Conservation (phyloP, 2,797 vertebrate species). For the Neosalanx taihuensis region DNA sequence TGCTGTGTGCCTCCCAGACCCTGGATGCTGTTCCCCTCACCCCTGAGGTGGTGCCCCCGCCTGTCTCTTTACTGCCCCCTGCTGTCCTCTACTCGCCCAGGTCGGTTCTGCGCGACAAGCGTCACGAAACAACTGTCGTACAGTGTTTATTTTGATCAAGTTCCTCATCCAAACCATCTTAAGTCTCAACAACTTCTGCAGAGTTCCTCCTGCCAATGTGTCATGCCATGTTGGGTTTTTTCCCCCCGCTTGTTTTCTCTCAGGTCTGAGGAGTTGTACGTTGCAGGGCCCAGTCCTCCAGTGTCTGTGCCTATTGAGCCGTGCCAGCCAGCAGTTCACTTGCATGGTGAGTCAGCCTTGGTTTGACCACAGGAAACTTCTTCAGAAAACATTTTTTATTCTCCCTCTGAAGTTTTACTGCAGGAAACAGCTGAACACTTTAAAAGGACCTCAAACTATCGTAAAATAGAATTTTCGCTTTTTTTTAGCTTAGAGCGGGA, state of each 20-base stretch:
- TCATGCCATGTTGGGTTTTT: not conserved
- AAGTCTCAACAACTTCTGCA: not conserved
- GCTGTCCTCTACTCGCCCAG: constrained; percentile 71
- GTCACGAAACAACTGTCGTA: not conserved
- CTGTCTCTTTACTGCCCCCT: constrained; percentile 53
- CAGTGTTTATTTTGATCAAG: not conserved
- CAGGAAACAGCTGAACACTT: not conserved
- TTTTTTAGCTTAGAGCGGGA: no score
- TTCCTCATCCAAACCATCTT: not conserved
- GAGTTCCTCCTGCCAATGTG: no score
- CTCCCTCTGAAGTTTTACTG: no score
- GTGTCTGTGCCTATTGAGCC: constrained; percentile 59
- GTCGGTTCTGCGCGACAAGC: constrained; percentile 38
- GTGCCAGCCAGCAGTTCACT: constrained; percentile 58
- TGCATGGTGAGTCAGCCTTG: constrained; percentile 59
- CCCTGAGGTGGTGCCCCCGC: constrained; percentile 66
- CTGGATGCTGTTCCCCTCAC: constrained; percentile 74
- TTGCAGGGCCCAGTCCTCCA: constrained; percentile 66
- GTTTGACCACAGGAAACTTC: not conserved
- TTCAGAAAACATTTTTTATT: not conserved
- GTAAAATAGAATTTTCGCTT: not conserved
- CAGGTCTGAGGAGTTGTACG: constrained; percentile 74
- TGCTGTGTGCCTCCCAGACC: constrained; percentile 76
- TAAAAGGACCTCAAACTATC: not conserved
- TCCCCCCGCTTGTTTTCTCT: constrained; percentile 22